These are phyloP conservation scores for Crocidura indochinensis DNA, from an alignment of 2,797 vertebrate species.

Conservation along the genomic window DNA sequence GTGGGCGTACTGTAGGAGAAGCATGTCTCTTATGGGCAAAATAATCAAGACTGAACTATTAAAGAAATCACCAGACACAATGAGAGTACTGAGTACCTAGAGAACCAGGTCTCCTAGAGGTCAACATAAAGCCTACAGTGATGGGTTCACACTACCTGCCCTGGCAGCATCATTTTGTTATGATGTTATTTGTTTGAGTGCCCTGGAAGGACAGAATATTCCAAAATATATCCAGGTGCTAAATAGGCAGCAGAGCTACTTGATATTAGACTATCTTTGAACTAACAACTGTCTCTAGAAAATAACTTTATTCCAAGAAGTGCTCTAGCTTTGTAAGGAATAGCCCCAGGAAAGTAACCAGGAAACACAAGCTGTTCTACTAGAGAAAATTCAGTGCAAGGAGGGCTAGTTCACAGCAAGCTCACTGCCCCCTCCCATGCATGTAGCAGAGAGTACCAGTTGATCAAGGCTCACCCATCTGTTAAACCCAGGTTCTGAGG, in stretches of 20 bases:
- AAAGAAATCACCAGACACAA: constrained; percentile 25
- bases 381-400: constrained; percentile 40
- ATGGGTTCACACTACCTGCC: constrained; percentile 19
- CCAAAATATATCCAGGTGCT: constrained; percentile 86
- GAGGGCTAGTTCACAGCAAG: constrained; percentile 66
- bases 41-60: constrained; percentile 36
- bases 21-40: constrained; percentile 36
- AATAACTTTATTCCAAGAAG: constrained; percentile 86
- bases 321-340: constrained; percentile 54
- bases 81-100: constrained; percentile 16
- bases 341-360: constrained; percentile 24
- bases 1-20: constrained; percentile 16
- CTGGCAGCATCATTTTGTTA: constrained; percentile 43
- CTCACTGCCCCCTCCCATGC: constrained; percentile 66
- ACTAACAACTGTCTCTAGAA: constrained; percentile 87
- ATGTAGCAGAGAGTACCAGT: constrained; percentile 30
- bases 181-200: constrained; percentile 61
- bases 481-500: constrained; percentile 34
- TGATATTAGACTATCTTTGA: constrained; percentile 85
- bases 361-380: constrained; percentile 10
- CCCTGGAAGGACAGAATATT: constrained; percentile 83
- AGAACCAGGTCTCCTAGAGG: constrained; percentile 40
- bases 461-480: background rate
- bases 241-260: constrained; percentile 84
- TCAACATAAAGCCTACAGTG: background rate